Evolutionary conservation across 2,113 vertebrate species (phyloP).

Genomic region (Oreochromis aureus): DNA sequence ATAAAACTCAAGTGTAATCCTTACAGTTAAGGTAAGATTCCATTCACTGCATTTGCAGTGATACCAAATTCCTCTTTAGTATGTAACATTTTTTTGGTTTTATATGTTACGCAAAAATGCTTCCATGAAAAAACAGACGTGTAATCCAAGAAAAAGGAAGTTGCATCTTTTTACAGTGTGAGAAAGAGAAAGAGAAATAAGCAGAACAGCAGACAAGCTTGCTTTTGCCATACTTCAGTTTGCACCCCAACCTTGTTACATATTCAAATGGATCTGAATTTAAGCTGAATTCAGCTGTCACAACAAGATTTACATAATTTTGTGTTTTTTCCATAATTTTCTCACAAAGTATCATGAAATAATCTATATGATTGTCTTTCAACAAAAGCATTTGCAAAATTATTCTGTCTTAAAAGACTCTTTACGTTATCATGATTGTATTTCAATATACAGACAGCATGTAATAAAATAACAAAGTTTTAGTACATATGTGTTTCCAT

Average conservation of each 20-base stretch:
- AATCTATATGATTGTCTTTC: neutral
- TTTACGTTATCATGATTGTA: neutral
- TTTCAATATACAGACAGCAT: neutral
- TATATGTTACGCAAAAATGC: neutral
- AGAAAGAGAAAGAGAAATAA: neutral
- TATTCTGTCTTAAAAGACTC: neutral
- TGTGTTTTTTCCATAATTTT: neutral
- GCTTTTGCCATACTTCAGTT: neutral
- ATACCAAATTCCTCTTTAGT: no score
- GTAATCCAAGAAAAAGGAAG: neutral
- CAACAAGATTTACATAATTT: no score
- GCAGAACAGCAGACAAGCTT: neutral
- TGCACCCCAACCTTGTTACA: neutral
- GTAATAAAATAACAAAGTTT: neutral
- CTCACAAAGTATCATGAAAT: neutral
- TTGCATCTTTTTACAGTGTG: neutral
- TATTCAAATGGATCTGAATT: no score
- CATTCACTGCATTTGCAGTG: neutral
- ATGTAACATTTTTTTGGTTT: no score
- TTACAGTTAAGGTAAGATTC: accelerated
- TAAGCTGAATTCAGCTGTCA: no score
- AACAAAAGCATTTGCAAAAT: neutral
- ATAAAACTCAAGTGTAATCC: neutral
- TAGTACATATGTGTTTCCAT: neutral
- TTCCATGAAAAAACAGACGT: neutral